Percentiles rank a stretch among this genome's conserved stretches.
These are phyloP conservation scores for Esox masquinongy DNA, from an alignment of 2,797 vertebrate species.

Conservation along the genomic window DNA sequence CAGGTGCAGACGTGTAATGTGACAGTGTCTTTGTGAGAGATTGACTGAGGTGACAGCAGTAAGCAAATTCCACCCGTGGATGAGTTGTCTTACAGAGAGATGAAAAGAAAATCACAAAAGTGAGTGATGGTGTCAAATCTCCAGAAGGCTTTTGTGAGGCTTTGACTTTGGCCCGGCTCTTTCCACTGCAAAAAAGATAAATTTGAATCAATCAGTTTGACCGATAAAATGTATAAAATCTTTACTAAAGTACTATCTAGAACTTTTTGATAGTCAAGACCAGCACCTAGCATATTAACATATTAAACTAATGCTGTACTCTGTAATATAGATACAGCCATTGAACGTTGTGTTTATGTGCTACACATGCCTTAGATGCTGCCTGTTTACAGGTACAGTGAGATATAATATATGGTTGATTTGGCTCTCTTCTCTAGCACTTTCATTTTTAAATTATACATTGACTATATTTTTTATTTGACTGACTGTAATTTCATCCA, in stretches of 20 bases:
- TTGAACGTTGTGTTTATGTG: not conserved
- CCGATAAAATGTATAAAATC: conserved; percentile 51
- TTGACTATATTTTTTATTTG: too few species aligned
- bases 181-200: conserved; percentile 45
- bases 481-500: too few species aligned
- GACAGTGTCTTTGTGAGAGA: conserved; percentile 57
- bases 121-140: conserved; percentile 45
- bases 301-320: not conserved
- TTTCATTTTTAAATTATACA: too few species aligned
- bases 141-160: not conserved
- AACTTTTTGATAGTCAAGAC: not conserved
- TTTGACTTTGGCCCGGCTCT: conserved; percentile 33
- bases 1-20: conserved; percentile 54
- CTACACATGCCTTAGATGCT: not conserved
- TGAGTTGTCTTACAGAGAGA: conserved; percentile 64
- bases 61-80: conserved; percentile 65
- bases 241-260: not conserved
- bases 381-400: not conserved
- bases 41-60: conserved; percentile 66
- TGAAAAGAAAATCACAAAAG: conserved; percentile 70
- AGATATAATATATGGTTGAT: too few species aligned
- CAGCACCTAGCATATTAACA: not conserved
- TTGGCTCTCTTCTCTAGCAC: too few species aligned
- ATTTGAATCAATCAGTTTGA: conserved; percentile 49
- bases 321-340: not conserved